A percentile compares a stretch with the other conserved stretches of the same genome.
These are phyloP conservation scores for Allolobophora icterica DNA, from an alignment of 2,888 invertebrate genomes.

Conservation along the genomic window DNA sequence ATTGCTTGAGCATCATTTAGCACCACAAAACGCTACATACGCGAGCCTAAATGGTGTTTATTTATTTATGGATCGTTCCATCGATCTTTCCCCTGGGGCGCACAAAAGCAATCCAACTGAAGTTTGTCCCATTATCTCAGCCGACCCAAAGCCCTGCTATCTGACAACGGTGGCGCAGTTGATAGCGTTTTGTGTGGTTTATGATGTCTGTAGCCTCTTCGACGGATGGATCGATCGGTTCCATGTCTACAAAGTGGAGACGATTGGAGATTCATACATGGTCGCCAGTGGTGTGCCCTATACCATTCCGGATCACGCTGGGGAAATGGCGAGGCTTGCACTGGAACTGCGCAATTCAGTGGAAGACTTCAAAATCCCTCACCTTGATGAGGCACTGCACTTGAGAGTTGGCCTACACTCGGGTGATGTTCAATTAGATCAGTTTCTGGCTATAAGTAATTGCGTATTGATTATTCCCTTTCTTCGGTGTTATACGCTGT, in stretches of 20 bases:
- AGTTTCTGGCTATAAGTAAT: neutral
- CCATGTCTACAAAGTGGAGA: slow-evolving; percentile 14
- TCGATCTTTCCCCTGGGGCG: too few species aligned
- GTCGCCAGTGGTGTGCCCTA: neutral
- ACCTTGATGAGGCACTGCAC: neutral
- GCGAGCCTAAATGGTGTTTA: too few species aligned
- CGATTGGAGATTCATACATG: slow-evolving; percentile 25
- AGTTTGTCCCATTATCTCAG: too few species aligned
- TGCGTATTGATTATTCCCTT: neutral
- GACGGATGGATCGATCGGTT: slow-evolving; percentile 4
- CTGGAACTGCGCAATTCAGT: slow-evolving; percentile 20
- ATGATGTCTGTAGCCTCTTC: neutral
- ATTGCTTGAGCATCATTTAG: too few species aligned
- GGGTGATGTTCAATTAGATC: neutral
- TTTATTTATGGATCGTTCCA: too few species aligned
- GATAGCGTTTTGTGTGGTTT: neutral
- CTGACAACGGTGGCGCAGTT: neutral
- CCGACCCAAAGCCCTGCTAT: neutral
- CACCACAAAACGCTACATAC: too few species aligned
- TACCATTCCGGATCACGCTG: slow-evolving; percentile 18
- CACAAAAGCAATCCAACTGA: too few species aligned
- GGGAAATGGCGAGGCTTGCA: neutral
- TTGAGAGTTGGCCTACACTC: slow-evolving; percentile 20
- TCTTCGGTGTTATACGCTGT: too few species aligned
- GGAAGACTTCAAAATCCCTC: slow-evolving; percentile 24